phyloP scores from a whole-genome alignment of 2,888 invertebrate genomes.

The Hirtodrosophila confusa region DNA sequence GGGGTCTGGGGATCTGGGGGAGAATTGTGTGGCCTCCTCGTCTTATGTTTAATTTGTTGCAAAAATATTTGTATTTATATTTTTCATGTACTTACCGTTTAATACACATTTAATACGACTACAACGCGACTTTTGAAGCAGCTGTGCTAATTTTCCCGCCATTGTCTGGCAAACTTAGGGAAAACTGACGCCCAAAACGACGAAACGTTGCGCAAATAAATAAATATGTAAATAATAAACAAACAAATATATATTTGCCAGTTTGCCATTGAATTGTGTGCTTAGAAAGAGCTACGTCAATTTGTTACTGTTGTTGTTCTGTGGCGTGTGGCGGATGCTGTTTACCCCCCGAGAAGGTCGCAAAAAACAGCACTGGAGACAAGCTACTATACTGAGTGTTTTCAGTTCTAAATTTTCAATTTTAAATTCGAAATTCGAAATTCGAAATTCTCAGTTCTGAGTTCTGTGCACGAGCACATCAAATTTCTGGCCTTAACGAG shows the following conservation, averaged over 20 bases:
- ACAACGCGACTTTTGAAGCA: constrained; percentile 39
- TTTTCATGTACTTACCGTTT: constrained; percentile 65
- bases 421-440: too few relatives aligned
- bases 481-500: constrained; percentile 7
- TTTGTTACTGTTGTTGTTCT: constrained; percentile 20
- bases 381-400: neutral
- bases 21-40: constrained; percentile 25
- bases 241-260: constrained; percentile 29
- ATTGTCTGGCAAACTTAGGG: constrained; percentile 60
- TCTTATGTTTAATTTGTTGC: constrained; percentile 63
- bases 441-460: too few relatives aligned
- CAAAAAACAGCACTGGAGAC: neutral
- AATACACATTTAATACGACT: constrained; percentile 50
- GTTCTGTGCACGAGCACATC: constrained; percentile 15
- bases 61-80: constrained; percentile 68
- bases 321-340: constrained; percentile 44
- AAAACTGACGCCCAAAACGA: constrained; percentile 55
- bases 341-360: constrained; percentile 44
- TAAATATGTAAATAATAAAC: constrained; percentile 45
- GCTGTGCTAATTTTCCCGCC: constrained; percentile 74
- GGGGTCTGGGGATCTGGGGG: neutral
- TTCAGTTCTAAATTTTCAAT: too few relatives aligned
- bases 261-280: constrained; percentile 24
- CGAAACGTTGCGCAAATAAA: constrained; percentile 45
- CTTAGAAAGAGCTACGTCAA: constrained; percentile 50